Base-by-base conservation (phyloP, 2,113 vertebrate genomes). In the Bufo gargarizans region DNA sequence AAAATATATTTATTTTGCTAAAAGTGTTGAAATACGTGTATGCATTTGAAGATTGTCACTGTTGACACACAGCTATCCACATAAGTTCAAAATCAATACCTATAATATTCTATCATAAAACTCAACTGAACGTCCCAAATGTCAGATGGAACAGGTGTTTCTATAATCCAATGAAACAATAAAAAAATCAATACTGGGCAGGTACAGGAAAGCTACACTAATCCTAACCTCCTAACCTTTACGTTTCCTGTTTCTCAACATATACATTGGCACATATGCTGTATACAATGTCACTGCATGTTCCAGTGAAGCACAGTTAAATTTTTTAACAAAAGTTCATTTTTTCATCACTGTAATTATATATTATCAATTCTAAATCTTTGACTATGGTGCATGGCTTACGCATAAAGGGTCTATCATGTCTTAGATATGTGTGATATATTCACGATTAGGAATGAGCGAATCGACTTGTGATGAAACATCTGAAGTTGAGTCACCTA, bases 31-130 rank as follows among this genome's bases (percentile, higher is more conserved):
- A 50, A 74, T 78, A 22, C 56, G 49, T 74, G 49, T 47, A 67
- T 84, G 80, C 55, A 63, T 61, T 82, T 58, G 17, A 79, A 47
- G 77, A n/a, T 77, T 77, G 87, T 84, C 87, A 76, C 20, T 76
- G 87, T 88, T 83, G 87, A 88, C 87, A 77, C 80, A 88, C 22
- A 67, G 80, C 45, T 65, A 88, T 88, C 87, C 87, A 83, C 72
- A 63, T 88, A 83, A 88, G 87, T 56, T 77, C 20, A 83, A 84
- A 83, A 88, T 82, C 87, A 88, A 83, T 88, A 82, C n/a, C 56
- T 88, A 83, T 88, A 77, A 84, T 84, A 88, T 83, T 43, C 80
- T 77, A 67, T 88, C 87, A 84, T 88, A 84, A 88, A 88, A 88
- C 80, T 77, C 58, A 17, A 77, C 69, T 83, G 47, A 77, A 7